A percentile compares a stretch with the other conserved stretches of the same genome.
Evolutionary conservation across 2,888 invertebrate species (phyloP).

Genomic region (Drosophila helvetica): DNA sequence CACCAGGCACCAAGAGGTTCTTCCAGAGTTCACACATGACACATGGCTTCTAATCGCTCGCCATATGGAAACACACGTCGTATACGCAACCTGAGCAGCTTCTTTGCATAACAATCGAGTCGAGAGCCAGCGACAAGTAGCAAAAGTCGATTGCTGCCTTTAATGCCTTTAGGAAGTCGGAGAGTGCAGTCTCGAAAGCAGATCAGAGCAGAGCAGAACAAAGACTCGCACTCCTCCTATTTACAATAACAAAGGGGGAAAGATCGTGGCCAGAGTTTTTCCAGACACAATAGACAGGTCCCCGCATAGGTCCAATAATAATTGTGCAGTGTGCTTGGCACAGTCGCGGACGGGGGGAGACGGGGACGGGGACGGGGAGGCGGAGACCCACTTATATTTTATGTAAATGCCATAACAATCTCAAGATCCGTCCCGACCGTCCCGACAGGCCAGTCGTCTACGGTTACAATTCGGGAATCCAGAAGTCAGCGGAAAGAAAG

Average conservation of each 20-base stretch:
- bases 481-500: slow-evolving; percentile 46
- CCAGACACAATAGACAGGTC: slow-evolving; percentile 68
- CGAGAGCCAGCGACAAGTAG: slow-evolving; percentile 74
- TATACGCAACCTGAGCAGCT: slow-evolving; percentile 78
- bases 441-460: slow-evolving; percentile 33
- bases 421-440: slow-evolving; percentile 26
- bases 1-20: slow-evolving; percentile 1
- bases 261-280: slow-evolving; percentile 64
- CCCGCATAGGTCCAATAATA: slow-evolving; percentile 62
- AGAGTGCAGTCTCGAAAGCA: slow-evolving; percentile 47
- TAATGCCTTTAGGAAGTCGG: slow-evolving; percentile 81
- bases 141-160: slow-evolving; percentile 43
- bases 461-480: slow-evolving; percentile 71
- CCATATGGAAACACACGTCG: slow-evolving; percentile 67
- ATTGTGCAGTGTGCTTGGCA: slow-evolving; percentile 57
- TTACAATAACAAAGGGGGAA: slow-evolving; percentile 63
- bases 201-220: slow-evolving; percentile 32
- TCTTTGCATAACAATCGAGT: slow-evolving; percentile 71
- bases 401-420: slow-evolving; percentile 76
- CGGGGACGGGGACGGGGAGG: not conserved
- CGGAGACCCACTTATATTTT: slow-evolving; percentile 69
- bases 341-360: not conserved
- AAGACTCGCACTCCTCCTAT: slow-evolving; percentile 54
- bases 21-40: slow-evolving; percentile 48
- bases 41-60: slow-evolving; percentile 14